Percentiles rank a stretch among this genome's conserved stretches.
Conservation (phyloP, 2,888 invertebrate species). For the Pardosa pseudoannulata region DNA sequence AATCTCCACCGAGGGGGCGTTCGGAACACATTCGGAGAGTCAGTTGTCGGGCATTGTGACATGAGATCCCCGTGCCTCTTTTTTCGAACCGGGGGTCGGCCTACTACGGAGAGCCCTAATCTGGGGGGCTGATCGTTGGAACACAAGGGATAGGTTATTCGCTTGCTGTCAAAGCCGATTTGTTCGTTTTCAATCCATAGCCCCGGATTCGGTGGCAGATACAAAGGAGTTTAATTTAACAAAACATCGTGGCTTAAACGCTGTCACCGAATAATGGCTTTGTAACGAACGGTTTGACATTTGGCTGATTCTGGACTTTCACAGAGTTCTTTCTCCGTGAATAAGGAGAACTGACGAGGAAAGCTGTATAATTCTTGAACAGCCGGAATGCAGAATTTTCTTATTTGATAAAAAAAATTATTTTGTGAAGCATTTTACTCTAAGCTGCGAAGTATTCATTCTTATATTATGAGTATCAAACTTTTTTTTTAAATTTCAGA, state of each 20-base stretch:
- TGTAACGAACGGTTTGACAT: not conserved
- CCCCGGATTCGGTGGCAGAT: not conserved
- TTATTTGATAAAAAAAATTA: too few relatives aligned
- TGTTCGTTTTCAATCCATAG: not conserved
- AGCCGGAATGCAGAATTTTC: too few relatives aligned
- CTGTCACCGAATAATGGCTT: not conserved
- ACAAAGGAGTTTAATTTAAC: constrained; percentile 12
- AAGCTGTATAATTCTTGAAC: too few relatives aligned
- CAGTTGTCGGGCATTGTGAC: constrained; percentile 22
- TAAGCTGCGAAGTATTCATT: too few relatives aligned
- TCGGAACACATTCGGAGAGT: not conserved
- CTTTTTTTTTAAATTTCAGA: too few relatives aligned
- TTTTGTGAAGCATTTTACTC: too few relatives aligned
- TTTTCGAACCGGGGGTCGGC: not conserved
- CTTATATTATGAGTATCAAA: too few relatives aligned
- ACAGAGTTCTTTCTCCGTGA: too few relatives aligned
- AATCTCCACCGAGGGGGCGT: constrained; percentile 43
- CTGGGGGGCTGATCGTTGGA: not conserved
- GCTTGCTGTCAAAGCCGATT: constrained; percentile 4
- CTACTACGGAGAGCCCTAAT: not conserved
- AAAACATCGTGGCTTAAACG: not conserved
- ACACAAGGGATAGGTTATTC: not conserved
- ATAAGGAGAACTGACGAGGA: too few relatives aligned
- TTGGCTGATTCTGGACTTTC: not conserved
- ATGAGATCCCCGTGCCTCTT: constrained; percentile 15